Evolutionary conservation across 1,140 invertebrate species (phyloP).

Genomic region (Drosophila nebulosa): DNA sequence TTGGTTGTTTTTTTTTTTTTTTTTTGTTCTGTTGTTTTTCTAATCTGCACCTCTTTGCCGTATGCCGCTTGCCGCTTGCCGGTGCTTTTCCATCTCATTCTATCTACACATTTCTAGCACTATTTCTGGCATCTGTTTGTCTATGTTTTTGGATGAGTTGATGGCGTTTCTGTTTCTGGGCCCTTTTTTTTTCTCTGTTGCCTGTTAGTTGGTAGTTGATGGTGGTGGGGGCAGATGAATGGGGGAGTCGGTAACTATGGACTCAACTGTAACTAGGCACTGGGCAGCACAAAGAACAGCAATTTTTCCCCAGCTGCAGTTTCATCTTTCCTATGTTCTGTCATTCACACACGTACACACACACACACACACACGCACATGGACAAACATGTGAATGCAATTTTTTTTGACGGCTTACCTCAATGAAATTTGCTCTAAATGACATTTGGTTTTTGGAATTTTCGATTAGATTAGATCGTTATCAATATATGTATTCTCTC

Average conservation of each 20-base stretch:
- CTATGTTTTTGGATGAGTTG: slow-evolving; percentile 26
- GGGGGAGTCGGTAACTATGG: slow-evolving; percentile 8
- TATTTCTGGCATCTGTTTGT: slow-evolving; percentile 26
- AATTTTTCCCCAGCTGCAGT: slow-evolving; percentile 60
- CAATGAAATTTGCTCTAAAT: slow-evolving; percentile 49
- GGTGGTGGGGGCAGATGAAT: neutral
- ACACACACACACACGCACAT: slow-evolving; percentile 3
- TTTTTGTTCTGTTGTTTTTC: neutral
- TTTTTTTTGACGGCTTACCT: slow-evolving; percentile 52
- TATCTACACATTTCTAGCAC: neutral
- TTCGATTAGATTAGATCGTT: slow-evolving; percentile 14
- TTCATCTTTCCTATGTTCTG: slow-evolving; percentile 69
- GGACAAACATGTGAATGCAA: slow-evolving; percentile 2
- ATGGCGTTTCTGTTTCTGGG: slow-evolving; percentile 40
- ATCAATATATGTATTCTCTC: neutral
- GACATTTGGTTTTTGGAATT: slow-evolving; percentile 50
- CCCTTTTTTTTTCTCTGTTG: neutral
- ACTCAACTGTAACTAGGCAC: slow-evolving; percentile 49
- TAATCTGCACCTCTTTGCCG: neutral
- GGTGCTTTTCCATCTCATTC: neutral
- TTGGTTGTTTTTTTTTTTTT: neutral
- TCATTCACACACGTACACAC: slow-evolving; percentile 21
- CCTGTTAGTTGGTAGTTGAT: neutral
- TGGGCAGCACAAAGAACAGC: slow-evolving; percentile 63
- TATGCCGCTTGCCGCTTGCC: too few relatives aligned